Evolutionary conservation across 2,888 invertebrate genomes (phyloP), one percentile per base, ranked within the genome.

Genomic region (Caenorhabditis zanzibari): DNA sequence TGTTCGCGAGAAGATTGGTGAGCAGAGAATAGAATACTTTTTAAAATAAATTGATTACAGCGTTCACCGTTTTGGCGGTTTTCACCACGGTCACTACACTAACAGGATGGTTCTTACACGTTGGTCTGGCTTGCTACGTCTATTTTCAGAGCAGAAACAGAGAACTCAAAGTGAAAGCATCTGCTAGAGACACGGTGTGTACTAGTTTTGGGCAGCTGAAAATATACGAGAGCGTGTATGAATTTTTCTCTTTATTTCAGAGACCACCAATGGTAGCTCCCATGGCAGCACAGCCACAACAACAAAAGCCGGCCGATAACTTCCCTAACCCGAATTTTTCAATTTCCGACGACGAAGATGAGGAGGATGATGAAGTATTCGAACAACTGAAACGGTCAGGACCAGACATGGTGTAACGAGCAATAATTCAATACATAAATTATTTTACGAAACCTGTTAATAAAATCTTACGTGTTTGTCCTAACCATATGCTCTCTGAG

Each of bases 271-370:
- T 61, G 82, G 72, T 73, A 5, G 35, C 35, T 12, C 82, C 63
- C 2, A n/a, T 24, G 12, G 38, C 35, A 9, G n/a, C 59, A n/a
- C 28, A 63, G 24, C 44, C 54, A 44, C 68, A 68, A 38, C 38
- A 19, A 38, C 49, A 32, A 26, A 68, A 49, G 19, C 54, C 38
- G 2, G 26, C 38, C 22, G 63, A 56, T n/a, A 80, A 85, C 4
- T 85, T 86, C 63, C 58, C 68, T 9, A 86, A 86, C 56, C 72
- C 75, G 16, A 86, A 86, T 56, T 86, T 86, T 41, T 81, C 85
- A 6, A 81, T 86, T 58, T 81, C 83, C 24, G 86, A 85, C 22
- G 83, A 85, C 28, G 86, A 86, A 12, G 76, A 79, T 2, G 75
- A 73, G 10, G 72, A 73, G 5, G 81, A 81, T 24, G 76, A 82